Evolutionary conservation across 2,113 vertebrate species (phyloP), one percentile per base, ranked within the genome.

Genomic region (Rhynchomys soricoides): DNA sequence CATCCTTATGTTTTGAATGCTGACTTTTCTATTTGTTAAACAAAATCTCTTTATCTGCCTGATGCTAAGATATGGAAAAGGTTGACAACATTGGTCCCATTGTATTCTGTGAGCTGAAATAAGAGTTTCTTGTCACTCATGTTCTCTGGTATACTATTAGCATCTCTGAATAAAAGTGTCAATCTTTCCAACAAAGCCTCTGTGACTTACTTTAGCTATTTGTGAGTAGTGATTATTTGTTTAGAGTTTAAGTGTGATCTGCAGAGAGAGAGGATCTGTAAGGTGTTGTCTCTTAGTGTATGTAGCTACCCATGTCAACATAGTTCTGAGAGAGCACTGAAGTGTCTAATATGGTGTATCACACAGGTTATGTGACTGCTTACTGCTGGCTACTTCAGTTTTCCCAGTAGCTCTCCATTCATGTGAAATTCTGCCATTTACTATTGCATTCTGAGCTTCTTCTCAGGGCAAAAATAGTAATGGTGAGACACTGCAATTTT

Each of bases 191-290:
- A 70, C 11, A 78, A 92, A 94, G 45, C 0, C 83, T 21, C 91
- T 91, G 82, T 29, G 29, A 91, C 77, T 94, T 87, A 95, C 73
- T 91, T 88, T 43, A 94, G 52, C 85, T 94, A 89, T 77, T 95
- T 66, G 5, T 83, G 40, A 93, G 94, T 7, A 62, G 22, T 59
- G 55, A 8, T 0, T 79, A 71, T 43, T 57, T 68, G 10, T 81
- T 95, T 73, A 62, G 24, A 86, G 37, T 75, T 79, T 91, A 89
- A 73, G n/a, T 31, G 24, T 86, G 55, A 73, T 73, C 21, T 55
- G 55, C 40, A 91, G 31, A 77, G 9, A 62, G 16, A 57, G 2
- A 29, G 93, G 45, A 55, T 24, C 10, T 90, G 29, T 48, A 89
- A 75, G 64, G 37, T 89, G 24, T 52, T 31, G 4, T 26, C 70